Base-by-base conservation (phyloP, 2,888 invertebrate genomes). In the Rotaria socialis region DNA sequence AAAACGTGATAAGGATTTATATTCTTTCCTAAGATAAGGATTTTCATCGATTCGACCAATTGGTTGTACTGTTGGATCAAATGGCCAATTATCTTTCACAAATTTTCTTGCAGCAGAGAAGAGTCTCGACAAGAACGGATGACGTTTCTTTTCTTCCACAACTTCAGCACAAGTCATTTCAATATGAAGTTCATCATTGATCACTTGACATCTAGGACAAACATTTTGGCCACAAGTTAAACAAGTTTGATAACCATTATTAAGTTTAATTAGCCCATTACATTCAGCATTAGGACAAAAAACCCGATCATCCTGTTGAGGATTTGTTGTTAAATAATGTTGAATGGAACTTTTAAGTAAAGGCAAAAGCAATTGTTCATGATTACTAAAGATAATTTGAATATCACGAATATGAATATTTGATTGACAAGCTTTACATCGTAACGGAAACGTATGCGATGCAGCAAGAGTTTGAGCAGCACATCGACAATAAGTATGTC, bases 401-500 rank as follows among this genome's bases (percentile, higher is more conserved):
- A 75, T 75, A 75, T 75, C 43, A 43, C 75, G 75, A 75, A 75
- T 75, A 43, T 75, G 75, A 75, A 75, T 75, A 43, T 75, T 75
- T 4, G 43, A 41, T 43, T 75, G 22, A 43, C 75, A 43, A 43
- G 43, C 75, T 75, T 75, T 75, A 10, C 75, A 75, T 75, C 10
- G 43, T 3, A 75, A 24, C 2, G 75, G 75, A 22, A 75, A 75
- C 10, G 43, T 22, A 41, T 4, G 11, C 41, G 43, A 75, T 75
- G 75, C 41, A 75, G 43, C 22, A 22, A 75, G 75, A 22, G 22
- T 10, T 75, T 27, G 43, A 22, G 75, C 75, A 43, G 75, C 41
- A 43, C 75, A 75, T 22, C 75, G 75, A 43, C 75, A 75, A 75
- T 43, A 75, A 3, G 75, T 43, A 75, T 75, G 75, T 19, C 75